These are phyloP conservation scores for Drosophila arawakana DNA, from an alignment of 1,140 invertebrate species.

Conservation along the genomic window DNA sequence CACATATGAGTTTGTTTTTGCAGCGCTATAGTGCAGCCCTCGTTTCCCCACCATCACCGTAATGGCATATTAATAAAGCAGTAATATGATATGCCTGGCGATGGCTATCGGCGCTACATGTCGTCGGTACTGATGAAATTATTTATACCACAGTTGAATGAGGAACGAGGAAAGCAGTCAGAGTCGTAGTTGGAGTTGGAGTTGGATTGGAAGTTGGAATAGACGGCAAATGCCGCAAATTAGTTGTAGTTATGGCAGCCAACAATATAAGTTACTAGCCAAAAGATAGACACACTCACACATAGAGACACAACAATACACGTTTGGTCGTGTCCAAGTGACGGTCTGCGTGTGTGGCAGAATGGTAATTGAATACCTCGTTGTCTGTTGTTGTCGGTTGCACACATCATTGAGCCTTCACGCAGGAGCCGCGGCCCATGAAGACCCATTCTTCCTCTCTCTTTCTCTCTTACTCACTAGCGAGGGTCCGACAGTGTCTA, in stretches of 20 bases:
- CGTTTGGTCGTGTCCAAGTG: conserved; percentile 16
- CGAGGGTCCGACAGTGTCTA: not conserved
- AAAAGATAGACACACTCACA: conserved; percentile 50
- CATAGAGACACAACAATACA: conserved; percentile 6
- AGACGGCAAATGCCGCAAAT: conserved; percentile 48
- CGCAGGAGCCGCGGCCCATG: conserved; percentile 41
- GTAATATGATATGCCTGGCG: conserved; percentile 73
- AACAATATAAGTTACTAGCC: conserved; percentile 48
- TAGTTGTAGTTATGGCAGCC: conserved; percentile 75
- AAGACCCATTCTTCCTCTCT: not conserved
- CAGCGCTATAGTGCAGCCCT: not conserved
- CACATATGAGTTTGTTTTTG: conserved; percentile 43
- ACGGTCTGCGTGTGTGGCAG: conserved; percentile 45
- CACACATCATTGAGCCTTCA: conserved; percentile 72
- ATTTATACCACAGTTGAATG: conserved; percentile 71
- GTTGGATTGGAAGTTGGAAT: not conserved
- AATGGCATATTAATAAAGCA: conserved; percentile 78
- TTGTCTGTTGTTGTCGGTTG: conserved; percentile 55
- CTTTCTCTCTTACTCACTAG: not conserved
- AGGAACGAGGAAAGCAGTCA: not conserved
- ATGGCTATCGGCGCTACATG: conserved; percentile 73
- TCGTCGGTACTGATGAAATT: conserved; percentile 70
- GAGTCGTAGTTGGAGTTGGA: not conserved
- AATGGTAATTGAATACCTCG: conserved; percentile 74
- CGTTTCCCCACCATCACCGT: conserved; percentile 13